phyloP scores from a whole-genome alignment of 2,888 invertebrate genomes.

The Melanotus villosus region DNA sequence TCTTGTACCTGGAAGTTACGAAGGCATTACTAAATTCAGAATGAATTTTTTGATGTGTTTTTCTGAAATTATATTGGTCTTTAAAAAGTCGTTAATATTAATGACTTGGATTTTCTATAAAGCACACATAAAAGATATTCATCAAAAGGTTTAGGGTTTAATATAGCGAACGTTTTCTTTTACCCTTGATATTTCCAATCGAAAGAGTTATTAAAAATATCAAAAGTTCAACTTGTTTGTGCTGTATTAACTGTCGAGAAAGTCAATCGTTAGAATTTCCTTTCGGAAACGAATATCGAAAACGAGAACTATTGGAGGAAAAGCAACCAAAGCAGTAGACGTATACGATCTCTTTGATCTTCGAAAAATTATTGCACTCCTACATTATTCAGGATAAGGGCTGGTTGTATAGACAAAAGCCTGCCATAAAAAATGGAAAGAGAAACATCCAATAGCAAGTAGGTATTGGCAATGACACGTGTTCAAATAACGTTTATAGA shows the following conservation, averaged over 20 bases:
- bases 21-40: too few relatives aligned
- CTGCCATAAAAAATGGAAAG: slow-evolving; percentile 12
- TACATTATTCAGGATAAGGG: slow-evolving; percentile 24
- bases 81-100: too few relatives aligned
- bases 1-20: too few relatives aligned
- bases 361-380: slow-evolving; percentile 18
- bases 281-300: background rate
- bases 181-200: too few relatives aligned
- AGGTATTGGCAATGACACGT: slow-evolving; percentile 43
- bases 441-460: slow-evolving; percentile 5
- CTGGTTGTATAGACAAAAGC: slow-evolving; percentile 15
- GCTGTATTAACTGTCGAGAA: slow-evolving; percentile 3
- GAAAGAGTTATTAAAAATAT: background rate
- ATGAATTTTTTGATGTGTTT: too few relatives aligned
- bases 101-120: too few relatives aligned
- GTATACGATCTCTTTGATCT: slow-evolving; percentile 20
- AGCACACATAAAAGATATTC: too few relatives aligned
- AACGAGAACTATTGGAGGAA: slow-evolving; percentile 5
- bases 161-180: too few relatives aligned
- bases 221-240: slow-evolving; percentile 12
- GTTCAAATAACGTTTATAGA: slow-evolving; percentile 32
- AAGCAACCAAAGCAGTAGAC: background rate
- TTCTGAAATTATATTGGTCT: too few relatives aligned
- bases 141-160: too few relatives aligned
- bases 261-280: slow-evolving; percentile 12